A percentile compares a stretch with the other conserved stretches of the same genome.
Evolutionary conservation across 1,140 invertebrate species (phyloP).

Genomic region (Cecropterus lyciades): DNA sequence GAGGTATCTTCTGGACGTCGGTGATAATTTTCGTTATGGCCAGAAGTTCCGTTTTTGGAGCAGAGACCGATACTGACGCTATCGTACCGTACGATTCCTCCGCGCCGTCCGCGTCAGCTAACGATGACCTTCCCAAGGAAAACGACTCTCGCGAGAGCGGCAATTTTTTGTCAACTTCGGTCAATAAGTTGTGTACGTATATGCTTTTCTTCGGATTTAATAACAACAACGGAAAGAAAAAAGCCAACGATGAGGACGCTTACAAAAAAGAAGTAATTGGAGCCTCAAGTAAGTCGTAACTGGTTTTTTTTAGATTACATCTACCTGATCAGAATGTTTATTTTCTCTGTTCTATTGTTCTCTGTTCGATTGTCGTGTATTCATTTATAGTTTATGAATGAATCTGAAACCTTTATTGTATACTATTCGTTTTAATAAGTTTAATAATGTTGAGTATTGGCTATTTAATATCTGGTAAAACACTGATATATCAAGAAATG

Average conservation of each 20-base stretch:
- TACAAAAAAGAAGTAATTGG: background rate
- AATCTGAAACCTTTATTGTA: too few relatives aligned
- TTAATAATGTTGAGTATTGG: too few relatives aligned
- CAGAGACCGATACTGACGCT: conserved; percentile 1
- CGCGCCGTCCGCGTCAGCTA: background rate
- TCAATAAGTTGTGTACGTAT: conserved; percentile 8
- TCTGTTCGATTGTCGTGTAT: too few relatives aligned
- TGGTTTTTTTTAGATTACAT: background rate
- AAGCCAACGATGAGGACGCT: background rate
- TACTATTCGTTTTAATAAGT: too few relatives aligned
- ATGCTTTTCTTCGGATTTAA: conserved; percentile 22
- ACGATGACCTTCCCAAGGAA: conserved; percentile 2
- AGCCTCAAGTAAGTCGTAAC: background rate
- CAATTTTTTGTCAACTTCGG: conserved; percentile 1
- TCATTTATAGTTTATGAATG: too few relatives aligned
- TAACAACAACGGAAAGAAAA: conserved; percentile 20
- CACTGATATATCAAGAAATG: too few relatives aligned
- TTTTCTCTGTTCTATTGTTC: too few relatives aligned
- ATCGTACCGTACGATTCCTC: conserved; percentile 5
- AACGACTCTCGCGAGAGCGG: background rate
- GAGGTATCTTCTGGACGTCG: conserved; percentile 3
- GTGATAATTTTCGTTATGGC: conserved; percentile 30
- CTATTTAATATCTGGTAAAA: too few relatives aligned
- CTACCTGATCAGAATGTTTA: too few relatives aligned
- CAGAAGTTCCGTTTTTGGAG: conserved; percentile 13